Base-by-base conservation (phyloP, 2,888 invertebrate genomes). In the Cryptocephalus primarius region DNA sequence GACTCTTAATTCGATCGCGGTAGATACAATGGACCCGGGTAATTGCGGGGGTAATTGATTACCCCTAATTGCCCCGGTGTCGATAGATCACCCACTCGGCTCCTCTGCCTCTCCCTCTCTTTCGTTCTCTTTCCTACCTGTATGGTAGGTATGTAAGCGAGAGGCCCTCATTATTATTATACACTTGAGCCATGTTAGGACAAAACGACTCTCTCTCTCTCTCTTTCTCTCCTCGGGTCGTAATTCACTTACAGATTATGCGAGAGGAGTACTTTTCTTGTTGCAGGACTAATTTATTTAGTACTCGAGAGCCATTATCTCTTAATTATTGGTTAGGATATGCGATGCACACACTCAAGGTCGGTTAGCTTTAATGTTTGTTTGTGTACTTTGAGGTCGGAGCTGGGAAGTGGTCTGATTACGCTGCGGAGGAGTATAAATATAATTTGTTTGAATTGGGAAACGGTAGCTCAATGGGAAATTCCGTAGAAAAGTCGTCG, bases 61-160 rank as follows among this genome's bases (percentile, higher is more conserved):
- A 54, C 55, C 48, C 55, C 53, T 56, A 57, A 57, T 57, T 57
- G 56, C 57, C 55, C 49, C 55, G 51, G 52, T 57, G 57, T 57
- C 56, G 53, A 54, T 57, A 48, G 55, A 54, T 55, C 52, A 52
- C 49, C 48, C 51, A 54, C 49, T 48, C 49, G 41, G 45, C 51
- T 50, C 50, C 48, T 51, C 47, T 51, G 38, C 47, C 50, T 51
- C 45, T 48, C 46, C 42, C 45, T 46, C 50, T 45, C 42, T 51
- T 49, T 43, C 48, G 51, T 52, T 47, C 45, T n/a, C n/a, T n/a
- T n/a, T 6, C 22, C 6, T 50, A 32, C 39, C 32, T 38, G 32
- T 31, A 41, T 22, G 10, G 38, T 33, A 9, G 22, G 36, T 39
- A 39, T 42, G 33, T n/a, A 42, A 38, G 40, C 40, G 42, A 42